A percentile compares a stretch with the other conserved stretches of the same genome.
These are phyloP conservation scores for Intellagama lesueurii DNA, from an alignment of 2,797 vertebrate genomes.

Conservation along the genomic window DNA sequence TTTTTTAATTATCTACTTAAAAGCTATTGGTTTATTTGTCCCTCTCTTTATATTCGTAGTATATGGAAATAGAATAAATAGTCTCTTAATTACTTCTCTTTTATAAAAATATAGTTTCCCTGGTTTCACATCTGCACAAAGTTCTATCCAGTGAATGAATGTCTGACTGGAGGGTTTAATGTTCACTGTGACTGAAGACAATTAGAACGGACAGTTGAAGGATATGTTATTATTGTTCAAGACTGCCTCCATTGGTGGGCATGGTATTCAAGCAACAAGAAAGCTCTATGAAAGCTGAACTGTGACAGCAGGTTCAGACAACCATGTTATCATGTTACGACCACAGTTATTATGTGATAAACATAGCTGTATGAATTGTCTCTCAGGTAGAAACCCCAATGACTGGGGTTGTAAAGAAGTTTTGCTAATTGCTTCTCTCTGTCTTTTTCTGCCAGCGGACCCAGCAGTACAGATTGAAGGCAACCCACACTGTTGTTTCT, in stretches of 20 bases:
- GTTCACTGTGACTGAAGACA: neutral
- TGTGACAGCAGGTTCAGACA: neutral
- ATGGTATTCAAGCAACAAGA: neutral
- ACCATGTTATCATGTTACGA: neutral
- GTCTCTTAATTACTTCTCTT: neutral
- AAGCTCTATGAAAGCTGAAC: neutral
- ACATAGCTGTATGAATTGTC: neutral
- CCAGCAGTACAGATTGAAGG: constrained; percentile 95
- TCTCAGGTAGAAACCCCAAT: neutral
- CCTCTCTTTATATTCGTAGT: neutral
- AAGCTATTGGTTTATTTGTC: neutral
- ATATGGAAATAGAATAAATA: neutral
- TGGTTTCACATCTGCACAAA: neutral
- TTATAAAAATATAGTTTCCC: neutral
- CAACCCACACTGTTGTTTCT: constrained; percentile 96
- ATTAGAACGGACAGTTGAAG: neutral
- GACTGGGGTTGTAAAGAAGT: neutral
- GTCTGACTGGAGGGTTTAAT: neutral
- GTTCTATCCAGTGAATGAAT: neutral
- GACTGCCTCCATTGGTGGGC: neutral
- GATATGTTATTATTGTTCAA: neutral
- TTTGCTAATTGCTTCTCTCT: constrained; percentile 42
- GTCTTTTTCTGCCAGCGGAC: constrained; percentile 84
- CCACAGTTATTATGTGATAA: neutral
- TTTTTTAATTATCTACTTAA: neutral